These are phyloP conservation scores for Lateolabrax maculatus DNA, from an alignment of 2,797 vertebrate genomes.

Conservation along the genomic window DNA sequence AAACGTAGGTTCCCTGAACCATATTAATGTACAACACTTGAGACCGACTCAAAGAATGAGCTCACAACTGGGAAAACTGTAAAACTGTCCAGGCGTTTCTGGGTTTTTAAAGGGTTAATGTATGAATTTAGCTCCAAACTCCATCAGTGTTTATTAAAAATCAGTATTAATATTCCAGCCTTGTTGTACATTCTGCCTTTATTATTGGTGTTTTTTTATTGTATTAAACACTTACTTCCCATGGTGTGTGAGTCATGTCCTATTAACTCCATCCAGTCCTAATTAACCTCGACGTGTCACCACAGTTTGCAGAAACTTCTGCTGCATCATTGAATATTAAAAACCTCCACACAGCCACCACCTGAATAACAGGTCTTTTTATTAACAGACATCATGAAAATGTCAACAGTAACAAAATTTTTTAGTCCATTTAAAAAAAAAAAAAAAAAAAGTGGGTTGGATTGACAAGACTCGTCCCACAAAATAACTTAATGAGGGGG, in stretches of 20 bases:
- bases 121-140: slow-evolving; percentile 34
- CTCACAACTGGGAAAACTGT: too few species aligned
- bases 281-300: too few species aligned
- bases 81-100: too few species aligned
- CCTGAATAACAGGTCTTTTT: slow-evolving; percentile 83
- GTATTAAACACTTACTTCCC: slow-evolving; percentile 56
- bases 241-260: slow-evolving; percentile 1
- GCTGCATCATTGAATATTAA: too few species aligned
- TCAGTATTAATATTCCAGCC: slow-evolving; percentile 76
- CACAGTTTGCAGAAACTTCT: too few species aligned
- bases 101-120: too few species aligned
- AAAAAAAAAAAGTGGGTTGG: slow-evolving; percentile 78
- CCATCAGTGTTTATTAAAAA: slow-evolving; percentile 40
- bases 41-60: too few species aligned
- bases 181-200: slow-evolving; percentile 64
- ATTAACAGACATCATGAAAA: slow-evolving; percentile 88
- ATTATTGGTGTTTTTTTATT: slow-evolving; percentile 6
- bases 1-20: too few species aligned
- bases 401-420: slow-evolving; percentile 86
- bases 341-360: slow-evolving; percentile 24
- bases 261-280: too few species aligned
- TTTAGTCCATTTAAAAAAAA: slow-evolving; percentile 83
- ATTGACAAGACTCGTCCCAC: slow-evolving; percentile 82
- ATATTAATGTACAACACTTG: too few species aligned
- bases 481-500: slow-evolving; percentile 86